Evolutionary conservation across 2,888 invertebrate genomes (phyloP), one percentile per base, ranked within the genome.

Genomic region (Eupithecia inturbata): DNA sequence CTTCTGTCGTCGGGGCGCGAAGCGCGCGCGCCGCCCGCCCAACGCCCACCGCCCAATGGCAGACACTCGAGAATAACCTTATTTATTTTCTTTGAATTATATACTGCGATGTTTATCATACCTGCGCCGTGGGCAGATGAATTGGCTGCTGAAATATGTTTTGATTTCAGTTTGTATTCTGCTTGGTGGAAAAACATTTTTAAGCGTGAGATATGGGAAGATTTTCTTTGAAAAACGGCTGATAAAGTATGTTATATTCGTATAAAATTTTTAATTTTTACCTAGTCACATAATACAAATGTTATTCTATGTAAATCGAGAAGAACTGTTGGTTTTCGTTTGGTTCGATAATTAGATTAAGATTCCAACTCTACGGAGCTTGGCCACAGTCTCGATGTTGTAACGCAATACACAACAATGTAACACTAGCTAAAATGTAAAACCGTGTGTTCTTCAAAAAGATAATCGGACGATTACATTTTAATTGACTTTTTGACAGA

Each of bases 1-100:
- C 97, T 79, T 97, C 97, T 79, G 98, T 98, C 84, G 98, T 98
- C 79, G 97, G 97, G 82, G 97, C 96, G 93, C 97, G 36, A 97
- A 79, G 86, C 85, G 77, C 87, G 82, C 72, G 81, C 86, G 88
- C 87, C 82, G 71, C 81, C 84, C 89, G 89, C 91, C 91, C 85
- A 86, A 88, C 91, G 89, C 91, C 91, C 90, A 71, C 75, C 75
- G 78, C 75, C 77, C 76, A 88, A 86, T 85, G 79, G 82, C 81
- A 79, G 77, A 78, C 79, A 26, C 57, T 57, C 57, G 83, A 80
- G 75, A 79, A 79, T 82, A 79, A 77, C 79, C 81, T 85, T 88
- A 89, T 90, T 91, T 89, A 88, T 89, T 87, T 85, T 85, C 84
- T 83, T 57, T 83, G 84, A 88, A 86, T 87, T 88, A 89, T 89